Percentiles rank a stretch among this genome's conserved stretches.
Conservation (phyloP, 2,113 vertebrate species). For the Caranx melampygus region DNA sequence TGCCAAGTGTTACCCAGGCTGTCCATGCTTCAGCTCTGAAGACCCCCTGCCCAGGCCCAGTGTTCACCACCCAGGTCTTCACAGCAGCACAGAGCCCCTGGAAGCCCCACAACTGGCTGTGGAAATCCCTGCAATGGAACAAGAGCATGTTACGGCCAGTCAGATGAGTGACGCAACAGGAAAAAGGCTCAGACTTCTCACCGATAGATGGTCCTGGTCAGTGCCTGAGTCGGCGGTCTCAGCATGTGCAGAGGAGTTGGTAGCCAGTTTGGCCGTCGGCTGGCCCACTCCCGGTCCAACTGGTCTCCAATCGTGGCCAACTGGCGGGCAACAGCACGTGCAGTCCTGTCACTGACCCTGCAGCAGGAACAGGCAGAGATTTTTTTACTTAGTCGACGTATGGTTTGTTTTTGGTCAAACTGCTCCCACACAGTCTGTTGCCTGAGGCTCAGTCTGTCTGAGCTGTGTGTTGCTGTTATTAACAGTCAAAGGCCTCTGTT, state of each 20-base stretch:
- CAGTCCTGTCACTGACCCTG: slow-evolving; percentile 72
- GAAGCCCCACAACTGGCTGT: slow-evolving; percentile 57
- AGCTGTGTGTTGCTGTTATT: slow-evolving; percentile 1
- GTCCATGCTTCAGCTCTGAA: slow-evolving; percentile 61
- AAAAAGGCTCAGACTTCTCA: neutral
- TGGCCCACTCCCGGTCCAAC: slow-evolving; percentile 75
- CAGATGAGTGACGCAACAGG: neutral
- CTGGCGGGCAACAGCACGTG: slow-evolving; percentile 82
- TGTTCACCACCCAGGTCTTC: slow-evolving; percentile 68
- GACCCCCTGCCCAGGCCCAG: slow-evolving; percentile 44
- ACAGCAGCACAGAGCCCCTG: slow-evolving; percentile 59
- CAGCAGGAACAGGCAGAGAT: neutral
- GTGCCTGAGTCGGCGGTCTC: slow-evolving; percentile 58
- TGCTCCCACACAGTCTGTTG: neutral
- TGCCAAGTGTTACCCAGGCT: slow-evolving; percentile 67
- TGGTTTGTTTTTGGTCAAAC: slow-evolving; percentile 21
- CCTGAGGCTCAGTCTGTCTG: neutral
- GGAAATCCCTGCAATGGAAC: slow-evolving; percentile 62
- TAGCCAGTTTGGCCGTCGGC: slow-evolving; percentile 41
- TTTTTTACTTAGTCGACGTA: neutral
- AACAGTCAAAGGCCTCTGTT: neutral
- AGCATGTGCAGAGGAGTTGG: slow-evolving; percentile 54
- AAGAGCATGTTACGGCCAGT: neutral
- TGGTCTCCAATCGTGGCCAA: slow-evolving; percentile 91
- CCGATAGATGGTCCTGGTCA: slow-evolving; percentile 73